Base-by-base conservation (phyloP, 2,888 invertebrate genomes). In the Protonemura montana region DNA sequence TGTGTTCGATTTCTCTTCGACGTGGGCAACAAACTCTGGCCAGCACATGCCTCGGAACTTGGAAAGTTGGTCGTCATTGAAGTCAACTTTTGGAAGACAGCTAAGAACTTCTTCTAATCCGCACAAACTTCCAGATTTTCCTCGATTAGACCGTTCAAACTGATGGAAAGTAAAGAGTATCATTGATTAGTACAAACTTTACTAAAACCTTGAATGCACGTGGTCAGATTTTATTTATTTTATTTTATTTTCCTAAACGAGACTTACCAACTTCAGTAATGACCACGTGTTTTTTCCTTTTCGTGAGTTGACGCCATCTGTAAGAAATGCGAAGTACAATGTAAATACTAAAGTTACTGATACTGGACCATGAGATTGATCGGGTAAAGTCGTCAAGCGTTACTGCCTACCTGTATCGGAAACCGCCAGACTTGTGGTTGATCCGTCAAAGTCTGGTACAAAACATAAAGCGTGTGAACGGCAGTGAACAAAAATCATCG, bases 71-170 rank as follows among this genome's bases (percentile, higher is more conserved):
- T 92, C 92, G 89, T 93, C 93, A 88, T 91, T 91, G 89, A 93
- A 93, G 87, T 93, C 92, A 42, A 92, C 91, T n/a, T 92, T 91
- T 88, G 91, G 92, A 83, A 93, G 89, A 86, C 91, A 90, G 86
- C 90, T 91, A 78, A 93, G 90, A 6, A 93, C 91, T 88, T 93
- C 93, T 88, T 92, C 92, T 81, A 93, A 89, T 42, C 92, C 92
- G 42, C 91, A 90, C 28, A 92, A 88, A 42, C 91, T 91, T 87
- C 93, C 93, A 78, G 91, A 90, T 89, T 93, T 93, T 80, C 92
- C 92, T 78, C 93, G 90, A 87, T 92, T 92, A 6, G 92, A 91
- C 88, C 93, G 91, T 87, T 93, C 93, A 89, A 93, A 93, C 92
- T 93, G 89, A 85, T 89, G 87, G 85, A 86, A 86, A 88, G 2